Evolutionary conservation across 2,888 invertebrate species (phyloP), one percentile per base, ranked within the genome.

Genomic region (Meiosimyza decipiens): DNA sequence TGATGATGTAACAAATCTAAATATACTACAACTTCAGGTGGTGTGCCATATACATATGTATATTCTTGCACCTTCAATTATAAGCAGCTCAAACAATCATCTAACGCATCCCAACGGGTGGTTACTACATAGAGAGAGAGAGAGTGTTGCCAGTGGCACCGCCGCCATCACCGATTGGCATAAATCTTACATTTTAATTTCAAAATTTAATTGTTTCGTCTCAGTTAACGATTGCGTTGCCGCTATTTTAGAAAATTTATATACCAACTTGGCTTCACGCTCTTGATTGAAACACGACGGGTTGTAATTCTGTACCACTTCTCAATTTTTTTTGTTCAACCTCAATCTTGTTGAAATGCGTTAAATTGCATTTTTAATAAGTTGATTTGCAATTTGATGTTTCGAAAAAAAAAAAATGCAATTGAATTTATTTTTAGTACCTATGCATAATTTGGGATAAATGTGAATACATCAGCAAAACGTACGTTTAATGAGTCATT

Each of bases 21-120:
- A 40, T 40, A 28, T 28, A 28, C 28, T 4, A 4, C 28, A 40
- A 40, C 40, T 40, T 40, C 40, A 40, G 40, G 40, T 40, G 40
- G 40, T 40, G 40, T 40, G 40, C 40, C 9, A 40, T 9, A 40
- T 40, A n/a, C n/a, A n/a, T n/a, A n/a, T n/a, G n/a, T n/a, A 40
- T 40, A 40, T 40, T 40, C n/a, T 18, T 64, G 22, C 64, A 64
- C 64, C 64, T 64, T 64, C 64, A 22, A 64, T 64, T 51, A 51
- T 51, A 50, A 60, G 15, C 40, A 40, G 40, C 15, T 57, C 15
- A 57, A 22, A 57, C 52, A 15, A 40, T 28, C 64, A 16, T 15
- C 12, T 64, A 67, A 54, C 67, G 73, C 71, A 52, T 66, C 67
- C 18, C 71, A 65, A 67, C 71, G 71, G 73, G 70, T 52, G 73